phyloP scores from a whole-genome alignment of 2,797 vertebrate genomes.

The Argyrosomus regius region DNA sequence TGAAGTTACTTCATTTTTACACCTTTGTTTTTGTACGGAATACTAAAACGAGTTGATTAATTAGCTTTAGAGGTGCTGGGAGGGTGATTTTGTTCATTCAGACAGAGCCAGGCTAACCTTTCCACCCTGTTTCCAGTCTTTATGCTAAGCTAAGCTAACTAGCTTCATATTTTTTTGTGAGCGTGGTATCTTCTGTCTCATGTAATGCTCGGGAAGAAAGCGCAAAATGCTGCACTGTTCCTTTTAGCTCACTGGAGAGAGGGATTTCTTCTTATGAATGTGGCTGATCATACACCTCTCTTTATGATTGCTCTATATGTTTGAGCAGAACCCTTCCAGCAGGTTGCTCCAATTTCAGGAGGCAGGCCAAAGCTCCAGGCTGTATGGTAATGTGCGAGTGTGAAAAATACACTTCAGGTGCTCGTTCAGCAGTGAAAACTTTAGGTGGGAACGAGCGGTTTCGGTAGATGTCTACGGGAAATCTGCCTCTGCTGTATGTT shows the following conservation, averaged over 20 bases:
- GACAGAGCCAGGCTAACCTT: not conserved
- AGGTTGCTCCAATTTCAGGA: conserved; percentile 37
- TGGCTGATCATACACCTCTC: not conserved
- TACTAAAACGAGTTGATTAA: not conserved
- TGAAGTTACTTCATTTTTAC: not conserved
- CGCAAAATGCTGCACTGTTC: too few relatives aligned
- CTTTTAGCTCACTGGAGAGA: too few relatives aligned
- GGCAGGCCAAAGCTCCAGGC: conserved; percentile 55
- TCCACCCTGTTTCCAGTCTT: not conserved
- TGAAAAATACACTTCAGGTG: conserved; percentile 13
- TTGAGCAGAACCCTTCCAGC: conserved; percentile 40
- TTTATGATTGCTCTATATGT: conserved; percentile 36
- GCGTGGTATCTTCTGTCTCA: not conserved
- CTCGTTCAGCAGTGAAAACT: not conserved
- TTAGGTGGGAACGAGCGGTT: not conserved
- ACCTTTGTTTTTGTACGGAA: not conserved
- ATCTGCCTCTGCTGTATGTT: conserved; percentile 3
- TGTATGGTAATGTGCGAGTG: conserved; percentile 26
- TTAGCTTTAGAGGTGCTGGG: not conserved
- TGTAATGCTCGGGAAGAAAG: not conserved
- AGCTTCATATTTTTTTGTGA: not conserved
- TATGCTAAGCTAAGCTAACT: not conserved
- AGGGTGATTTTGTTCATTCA: not conserved
- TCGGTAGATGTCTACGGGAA: not conserved
- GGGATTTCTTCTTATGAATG: not conserved